Evolutionary conservation across 1,140 invertebrate genomes (phyloP).

Genomic region (Nylanderia fulva): DNA sequence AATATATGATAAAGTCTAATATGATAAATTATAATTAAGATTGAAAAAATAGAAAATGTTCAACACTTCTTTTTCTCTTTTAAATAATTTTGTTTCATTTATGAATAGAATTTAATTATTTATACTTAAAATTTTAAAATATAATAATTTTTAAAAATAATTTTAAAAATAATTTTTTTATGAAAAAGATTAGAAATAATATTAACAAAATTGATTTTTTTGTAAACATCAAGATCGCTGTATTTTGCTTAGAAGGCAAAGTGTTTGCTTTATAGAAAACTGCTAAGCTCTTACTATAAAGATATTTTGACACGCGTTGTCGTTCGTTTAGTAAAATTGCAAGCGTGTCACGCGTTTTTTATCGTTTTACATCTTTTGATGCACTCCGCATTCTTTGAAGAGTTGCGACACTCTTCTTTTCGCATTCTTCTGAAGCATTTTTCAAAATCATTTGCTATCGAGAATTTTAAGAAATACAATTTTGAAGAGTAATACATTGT

Average conservation of each 20-base stretch:
- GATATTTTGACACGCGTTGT: not conserved
- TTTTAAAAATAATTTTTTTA: not conserved
- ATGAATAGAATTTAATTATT: not conserved
- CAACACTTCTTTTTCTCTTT: not conserved
- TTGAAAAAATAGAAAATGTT: not conserved
- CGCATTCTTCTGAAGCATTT: not conserved
- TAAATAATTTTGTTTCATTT: not conserved
- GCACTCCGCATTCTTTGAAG: not conserved
- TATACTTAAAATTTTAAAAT: too few species aligned
- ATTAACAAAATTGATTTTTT: slow-evolving; percentile 33
- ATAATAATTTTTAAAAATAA: too few species aligned
- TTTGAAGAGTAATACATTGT: not conserved
- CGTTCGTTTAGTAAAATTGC: slow-evolving; percentile 12
- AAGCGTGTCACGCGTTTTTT: not conserved
- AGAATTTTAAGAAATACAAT: not conserved
- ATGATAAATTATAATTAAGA: not conserved
- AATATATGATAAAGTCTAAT: not conserved
- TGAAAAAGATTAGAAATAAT: slow-evolving; percentile 19
- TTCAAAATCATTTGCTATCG: not conserved
- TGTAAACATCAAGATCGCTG: not conserved
- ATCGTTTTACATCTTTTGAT: slow-evolving; percentile 3
- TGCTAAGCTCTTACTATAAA: slow-evolving; percentile 28
- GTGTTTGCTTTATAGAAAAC: not conserved
- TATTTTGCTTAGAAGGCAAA: not conserved
- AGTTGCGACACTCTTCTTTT: not conserved